Evolutionary conservation across 2,113 vertebrate species (phyloP).

Genomic region (Macrotus californicus): DNA sequence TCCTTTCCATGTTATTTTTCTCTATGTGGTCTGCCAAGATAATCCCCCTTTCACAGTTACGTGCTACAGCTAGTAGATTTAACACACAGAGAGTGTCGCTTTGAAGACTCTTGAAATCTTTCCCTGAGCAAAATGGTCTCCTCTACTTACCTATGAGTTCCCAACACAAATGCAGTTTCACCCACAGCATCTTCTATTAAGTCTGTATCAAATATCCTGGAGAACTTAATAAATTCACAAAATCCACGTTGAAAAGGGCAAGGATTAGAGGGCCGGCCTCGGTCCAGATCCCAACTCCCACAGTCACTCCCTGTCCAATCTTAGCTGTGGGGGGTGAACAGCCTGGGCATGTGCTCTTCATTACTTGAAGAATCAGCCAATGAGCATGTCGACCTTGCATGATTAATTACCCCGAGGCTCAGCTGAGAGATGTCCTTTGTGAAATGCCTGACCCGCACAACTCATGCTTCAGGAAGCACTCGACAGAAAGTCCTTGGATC

Average conservation of each 20-base stretch:
- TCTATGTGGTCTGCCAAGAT: background rate
- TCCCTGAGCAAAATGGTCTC: background rate
- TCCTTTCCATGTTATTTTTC: background rate
- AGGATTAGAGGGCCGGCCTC: background rate
- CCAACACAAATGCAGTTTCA: background rate
- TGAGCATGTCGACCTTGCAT: background rate
- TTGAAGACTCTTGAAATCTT: background rate
- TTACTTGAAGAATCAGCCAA: background rate
- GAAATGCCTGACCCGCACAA: background rate
- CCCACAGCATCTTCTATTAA: background rate
- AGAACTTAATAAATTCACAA: background rate
- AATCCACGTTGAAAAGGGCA: background rate
- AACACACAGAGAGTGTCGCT: background rate
- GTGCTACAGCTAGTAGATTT: background rate
- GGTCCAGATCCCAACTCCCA: background rate
- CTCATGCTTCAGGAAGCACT: background rate
- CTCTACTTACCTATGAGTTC: background rate
- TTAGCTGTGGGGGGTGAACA: background rate
- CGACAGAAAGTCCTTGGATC: background rate
- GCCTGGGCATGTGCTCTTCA: background rate
- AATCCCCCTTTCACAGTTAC: background rate
- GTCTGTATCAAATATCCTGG: background rate
- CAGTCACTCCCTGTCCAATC: background rate
- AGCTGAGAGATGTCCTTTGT: background rate
- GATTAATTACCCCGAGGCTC: background rate